Conservation (phyloP, 2,113 vertebrate genomes). For the Chascanopsetta lugubris region DNA sequence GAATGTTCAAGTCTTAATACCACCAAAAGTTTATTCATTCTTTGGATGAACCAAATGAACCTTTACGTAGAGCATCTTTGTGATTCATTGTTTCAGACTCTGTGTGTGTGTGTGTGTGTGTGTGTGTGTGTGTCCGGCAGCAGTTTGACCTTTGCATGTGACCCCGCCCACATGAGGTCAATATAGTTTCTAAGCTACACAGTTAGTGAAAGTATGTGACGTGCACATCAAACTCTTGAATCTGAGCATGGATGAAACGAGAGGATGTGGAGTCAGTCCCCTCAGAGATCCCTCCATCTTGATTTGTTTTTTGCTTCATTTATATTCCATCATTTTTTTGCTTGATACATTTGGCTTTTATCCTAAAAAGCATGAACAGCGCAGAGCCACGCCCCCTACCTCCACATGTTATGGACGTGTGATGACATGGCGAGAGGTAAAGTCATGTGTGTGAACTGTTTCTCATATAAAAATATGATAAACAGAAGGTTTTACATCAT, state of each 20-base stretch:
- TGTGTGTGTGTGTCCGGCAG: background rate
- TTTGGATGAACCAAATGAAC: background rate
- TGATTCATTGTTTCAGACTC: background rate
- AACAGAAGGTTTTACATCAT: background rate
- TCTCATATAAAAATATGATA: background rate
- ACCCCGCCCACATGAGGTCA: background rate
- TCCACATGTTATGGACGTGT: background rate
- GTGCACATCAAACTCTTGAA: no score
- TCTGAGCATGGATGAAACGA: no score
- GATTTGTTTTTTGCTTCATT: background rate
- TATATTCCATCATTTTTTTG: conserved; percentile 4
- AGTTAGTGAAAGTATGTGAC: background rate
- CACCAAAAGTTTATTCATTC: background rate
- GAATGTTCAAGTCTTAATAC: background rate
- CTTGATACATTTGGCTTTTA: conserved; percentile 31
- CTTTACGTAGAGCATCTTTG: background rate
- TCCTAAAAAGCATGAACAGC: conserved; percentile 7
- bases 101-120: no score
- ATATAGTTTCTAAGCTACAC: background rate
- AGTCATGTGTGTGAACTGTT: conserved; percentile 1
- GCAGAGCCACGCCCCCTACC: background rate
- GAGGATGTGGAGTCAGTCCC: background rate
- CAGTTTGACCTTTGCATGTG: background rate
- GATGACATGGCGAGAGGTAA: background rate
- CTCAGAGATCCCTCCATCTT: background rate